Evolutionary conservation across 1,140 invertebrate species (phyloP), one percentile per base, ranked within the genome.

Genomic region (Aphaenogaster rudis): DNA sequence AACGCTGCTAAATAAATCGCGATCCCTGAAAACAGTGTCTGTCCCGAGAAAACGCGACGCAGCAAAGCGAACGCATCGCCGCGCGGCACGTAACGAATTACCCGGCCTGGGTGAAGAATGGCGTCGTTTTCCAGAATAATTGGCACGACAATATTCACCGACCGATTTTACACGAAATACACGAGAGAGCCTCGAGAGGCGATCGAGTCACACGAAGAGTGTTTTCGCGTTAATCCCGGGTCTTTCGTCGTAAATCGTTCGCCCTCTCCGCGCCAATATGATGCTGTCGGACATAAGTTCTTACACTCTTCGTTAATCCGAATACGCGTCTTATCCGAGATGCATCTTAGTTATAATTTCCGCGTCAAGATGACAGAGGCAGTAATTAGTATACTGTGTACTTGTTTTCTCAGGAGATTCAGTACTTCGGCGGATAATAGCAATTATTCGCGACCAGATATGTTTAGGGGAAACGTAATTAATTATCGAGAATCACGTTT

Each of bases 51-150:
- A 66, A 61, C 80, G 80, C 80, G 69, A 84, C 80, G 59, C 69
- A 71, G 69, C 80, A 76, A 76, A 84, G 67, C 69, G 57, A 84
- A 61, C 80, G 33, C 57, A 45, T 82, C 80, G 80, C 67, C 69
- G 67, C 54, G 54, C 67, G 80, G 80, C 59, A 63, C 69, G 54
- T 76, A 84, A 84, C 80, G 67, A 82, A 84, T 76, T 84, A 50
- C 69, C 80, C 69, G 33, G n/a, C 69, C 45, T 69, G 39, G 7
- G 36, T 84, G 54, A 74, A 84, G 69, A 84, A 76, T 84, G 69
- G 69, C 80, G 28, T 84, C 69, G 80, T 84, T 84, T 84, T 84
- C 80, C 54, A 84, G 71, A 84, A 84, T 84, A 84, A 84, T 84
- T 84, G 80, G 54, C 57, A 84, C 80, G 54, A 74, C 80, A 74